Conservation (phyloP, 2,888 invertebrate genomes). For the Andrena haemorrhoa region DNA sequence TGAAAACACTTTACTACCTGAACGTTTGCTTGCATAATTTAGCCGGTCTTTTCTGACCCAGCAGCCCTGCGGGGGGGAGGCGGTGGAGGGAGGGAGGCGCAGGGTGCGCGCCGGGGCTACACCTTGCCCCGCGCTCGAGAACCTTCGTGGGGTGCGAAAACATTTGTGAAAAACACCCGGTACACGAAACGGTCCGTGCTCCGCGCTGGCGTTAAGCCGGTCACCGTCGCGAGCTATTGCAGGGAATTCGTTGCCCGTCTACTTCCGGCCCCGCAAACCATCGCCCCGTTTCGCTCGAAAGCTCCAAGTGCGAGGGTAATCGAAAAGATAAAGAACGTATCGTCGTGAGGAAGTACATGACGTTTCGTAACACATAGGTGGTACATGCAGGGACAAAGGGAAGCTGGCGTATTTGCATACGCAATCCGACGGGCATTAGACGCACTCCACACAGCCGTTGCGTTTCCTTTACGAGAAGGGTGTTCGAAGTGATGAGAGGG, state of each 20-base stretch:
- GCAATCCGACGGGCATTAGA: neutral
- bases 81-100: neutral
- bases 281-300: too few relatives aligned
- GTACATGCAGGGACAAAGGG: too few relatives aligned
- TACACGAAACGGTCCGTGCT: conserved; percentile 22
- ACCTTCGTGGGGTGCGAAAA: conserved; percentile 74
- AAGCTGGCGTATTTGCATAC: neutral
- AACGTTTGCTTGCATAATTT: conserved; percentile 81
- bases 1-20: conserved; percentile 78
- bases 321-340: too few relatives aligned
- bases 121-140: conserved; percentile 64
- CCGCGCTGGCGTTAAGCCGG: neutral
- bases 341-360: neutral
- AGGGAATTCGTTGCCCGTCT: neutral
- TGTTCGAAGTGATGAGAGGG: too few relatives aligned
- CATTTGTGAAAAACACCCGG: conserved; percentile 75
- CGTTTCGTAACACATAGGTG: neutral
- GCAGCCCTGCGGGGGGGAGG: conserved; percentile 45
- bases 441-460: too few relatives aligned
- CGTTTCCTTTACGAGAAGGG: neutral
- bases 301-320: too few relatives aligned
- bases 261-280: neutral
- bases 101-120: conserved; percentile 31
- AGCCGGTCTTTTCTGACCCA: conserved; percentile 70
- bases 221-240: neutral